A percentile compares a stretch with the other conserved stretches of the same genome.
Conservation (phyloP, 2,113 vertebrate species). For the Micronycteris hirsuta region DNA sequence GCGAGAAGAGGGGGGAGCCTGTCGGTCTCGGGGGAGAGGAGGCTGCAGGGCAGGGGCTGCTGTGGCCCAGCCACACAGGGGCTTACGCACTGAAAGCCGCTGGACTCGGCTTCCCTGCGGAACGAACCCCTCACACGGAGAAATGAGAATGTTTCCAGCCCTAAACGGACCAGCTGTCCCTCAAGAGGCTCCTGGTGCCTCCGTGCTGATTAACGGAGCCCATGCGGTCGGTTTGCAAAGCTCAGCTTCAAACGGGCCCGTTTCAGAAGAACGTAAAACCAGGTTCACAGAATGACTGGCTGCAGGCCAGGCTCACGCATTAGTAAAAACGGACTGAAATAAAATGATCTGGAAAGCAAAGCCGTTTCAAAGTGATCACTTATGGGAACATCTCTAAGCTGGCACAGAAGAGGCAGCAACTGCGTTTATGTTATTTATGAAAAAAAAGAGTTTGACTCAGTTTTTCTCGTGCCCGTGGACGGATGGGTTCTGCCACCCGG, state of each 20-base stretch:
- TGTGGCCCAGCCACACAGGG: background rate
- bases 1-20: constrained; percentile 15
- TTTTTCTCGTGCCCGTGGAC: background rate
- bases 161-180: background rate
- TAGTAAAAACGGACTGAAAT: background rate
- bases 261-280: background rate
- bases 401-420: background rate
- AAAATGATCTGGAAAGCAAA: constrained; percentile 7
- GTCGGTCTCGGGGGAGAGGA: background rate
- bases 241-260: background rate
- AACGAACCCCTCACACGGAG: background rate
- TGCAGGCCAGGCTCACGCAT: background rate
- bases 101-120: background rate
- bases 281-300: background rate
- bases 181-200: background rate
- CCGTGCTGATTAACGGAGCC: background rate
- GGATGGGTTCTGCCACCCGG: background rate
- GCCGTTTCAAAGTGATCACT: background rate
- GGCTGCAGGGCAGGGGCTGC: background rate
- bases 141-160: background rate
- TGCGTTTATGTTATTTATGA: background rate
- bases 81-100: background rate
- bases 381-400: background rate
- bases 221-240: background rate
- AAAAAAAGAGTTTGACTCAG: background rate